Base-by-base conservation (phyloP, 2,113 vertebrate genomes). In the Empidonax traillii region DNA sequence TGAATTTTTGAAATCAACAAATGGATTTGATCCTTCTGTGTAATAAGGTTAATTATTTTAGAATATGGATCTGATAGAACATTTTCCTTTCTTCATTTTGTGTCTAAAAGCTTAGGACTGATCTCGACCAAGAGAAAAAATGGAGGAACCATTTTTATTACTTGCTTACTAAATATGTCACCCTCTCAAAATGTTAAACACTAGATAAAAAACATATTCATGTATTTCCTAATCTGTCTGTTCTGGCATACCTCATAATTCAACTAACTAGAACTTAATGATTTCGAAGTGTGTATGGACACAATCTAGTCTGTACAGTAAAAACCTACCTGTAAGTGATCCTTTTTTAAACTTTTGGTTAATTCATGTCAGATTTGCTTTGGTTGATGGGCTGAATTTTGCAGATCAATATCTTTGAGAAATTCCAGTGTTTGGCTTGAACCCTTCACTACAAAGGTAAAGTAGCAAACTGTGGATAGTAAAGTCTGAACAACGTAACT, bases 1-100 rank as follows among this genome's bases (percentile, higher is more conserved):
- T 91, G 62, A 91, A 71, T 95, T 96, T 96, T 33, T 19, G 86
- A 91, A 96, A 89, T 18, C 7, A 55, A 77, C 28, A 67, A 82
- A 8, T 93, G 55, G 43, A 51, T 93, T 87, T 95, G 61, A 93
- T 68, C 80, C 68, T 94, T 92, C 69, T 77, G 15, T 89, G 55
- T 68, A 93, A 55, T 27, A 78, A 28, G 20, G 61, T 61, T 93
- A 92, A 33, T 21, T 95, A 41, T 95, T 97, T 96, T 88, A 81
- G 44, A 89, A 43, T 51, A 37, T 2, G 9, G 33, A 84, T 9
- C 63, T 86, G 55, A 85, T 53, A 92, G 87, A 93, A 61, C 9
- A 53, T 91, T 63, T 66, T 95, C 28, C 16, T 61, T 78, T 91
- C 44, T 94, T 97, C 67, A 65, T 88, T 87, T 85, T 93, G n/a